These are phyloP conservation scores for Atta colombica DNA, from an alignment of 1,140 invertebrate genomes.

Conservation along the genomic window DNA sequence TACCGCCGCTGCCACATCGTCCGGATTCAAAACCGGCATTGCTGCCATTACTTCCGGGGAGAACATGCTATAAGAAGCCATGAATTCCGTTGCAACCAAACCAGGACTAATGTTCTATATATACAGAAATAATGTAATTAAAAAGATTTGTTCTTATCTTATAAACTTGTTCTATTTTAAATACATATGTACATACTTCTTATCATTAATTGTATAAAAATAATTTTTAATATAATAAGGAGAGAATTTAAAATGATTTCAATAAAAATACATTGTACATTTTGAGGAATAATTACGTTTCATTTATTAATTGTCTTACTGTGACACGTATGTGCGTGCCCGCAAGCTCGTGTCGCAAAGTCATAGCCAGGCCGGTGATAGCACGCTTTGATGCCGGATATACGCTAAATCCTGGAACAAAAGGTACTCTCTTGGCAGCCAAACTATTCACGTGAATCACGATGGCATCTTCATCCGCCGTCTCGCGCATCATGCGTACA, in stretches of 20 bases:
- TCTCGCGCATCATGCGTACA: slow-evolving; percentile 86
- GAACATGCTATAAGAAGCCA: slow-evolving; percentile 75
- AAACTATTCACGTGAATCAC: slow-evolving; percentile 83
- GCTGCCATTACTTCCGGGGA: slow-evolving; percentile 78
- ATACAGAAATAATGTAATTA: slow-evolving; percentile 12
- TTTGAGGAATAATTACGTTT: neutral
- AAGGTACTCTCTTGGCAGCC: slow-evolving; percentile 85
- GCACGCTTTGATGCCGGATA: slow-evolving; percentile 89
- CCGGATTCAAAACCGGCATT: slow-evolving; percentile 84
- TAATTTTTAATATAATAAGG: too few relatives aligned
- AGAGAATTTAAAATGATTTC: too few relatives aligned
- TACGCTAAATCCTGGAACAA: slow-evolving; percentile 85
- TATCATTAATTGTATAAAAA: neutral
- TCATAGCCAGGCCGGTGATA: slow-evolving; percentile 87
- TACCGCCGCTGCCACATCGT: slow-evolving; percentile 87
- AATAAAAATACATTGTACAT: neutral
- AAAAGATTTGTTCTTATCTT: neutral
- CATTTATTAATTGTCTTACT: slow-evolving; percentile 59
- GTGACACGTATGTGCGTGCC: slow-evolving; percentile 82
- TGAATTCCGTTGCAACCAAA: slow-evolving; percentile 81
- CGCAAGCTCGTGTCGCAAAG: slow-evolving; percentile 88
- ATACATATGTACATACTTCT: neutral
- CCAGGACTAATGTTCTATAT: slow-evolving; percentile 84
- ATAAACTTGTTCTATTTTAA: neutral
- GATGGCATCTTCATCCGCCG: slow-evolving; percentile 64